phyloP scores from a whole-genome alignment of 2,797 vertebrate genomes.

The Karalla daura region DNA sequence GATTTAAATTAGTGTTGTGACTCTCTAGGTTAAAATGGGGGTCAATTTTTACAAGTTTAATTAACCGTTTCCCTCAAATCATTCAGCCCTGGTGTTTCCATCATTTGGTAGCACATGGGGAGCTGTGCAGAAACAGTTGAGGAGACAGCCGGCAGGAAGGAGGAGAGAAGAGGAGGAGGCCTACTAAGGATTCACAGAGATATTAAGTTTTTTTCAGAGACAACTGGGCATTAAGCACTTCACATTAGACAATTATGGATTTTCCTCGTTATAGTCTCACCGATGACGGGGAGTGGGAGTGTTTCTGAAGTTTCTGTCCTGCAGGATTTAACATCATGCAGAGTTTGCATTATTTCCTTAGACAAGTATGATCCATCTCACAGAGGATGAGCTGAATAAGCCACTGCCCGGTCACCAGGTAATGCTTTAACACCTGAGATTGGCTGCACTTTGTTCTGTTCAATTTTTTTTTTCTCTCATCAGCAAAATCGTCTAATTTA shows the following conservation, averaged over 20 bases:
- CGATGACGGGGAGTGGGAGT: slow-evolving; percentile 22
- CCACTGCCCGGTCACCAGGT: slow-evolving; percentile 38
- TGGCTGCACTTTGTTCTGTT: slow-evolving; percentile 39
- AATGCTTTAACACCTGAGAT: slow-evolving; percentile 50
- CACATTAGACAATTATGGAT: not conserved
- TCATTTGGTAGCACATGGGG: not conserved
- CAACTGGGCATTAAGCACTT: slow-evolving; percentile 9
- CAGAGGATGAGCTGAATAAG: slow-evolving; percentile 35
- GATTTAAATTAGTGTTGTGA: too few relatives aligned
- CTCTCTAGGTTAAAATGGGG: not conserved
- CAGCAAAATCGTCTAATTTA: slow-evolving; percentile 49
- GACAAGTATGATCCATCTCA: slow-evolving; percentile 27
- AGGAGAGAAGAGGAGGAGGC: not conserved
- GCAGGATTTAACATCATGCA: slow-evolving; percentile 3
- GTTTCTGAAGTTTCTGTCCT: not conserved
- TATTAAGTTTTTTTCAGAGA: slow-evolving; percentile 25
- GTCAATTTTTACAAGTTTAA: not conserved
- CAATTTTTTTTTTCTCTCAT: slow-evolving; percentile 50
- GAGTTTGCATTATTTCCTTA: slow-evolving; percentile 36
- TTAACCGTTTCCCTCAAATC: not conserved
- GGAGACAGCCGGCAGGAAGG: not conserved
- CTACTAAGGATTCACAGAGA: slow-evolving; percentile 7
- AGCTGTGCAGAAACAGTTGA: not conserved
- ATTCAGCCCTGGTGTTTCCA: not conserved
- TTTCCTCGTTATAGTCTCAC: slow-evolving; percentile 15